Percentiles rank a stretch among this genome's conserved stretches.
phyloP scores from a whole-genome alignment of 2,113 vertebrate species.

The Sinocyclocheilus rhinocerous region DNA sequence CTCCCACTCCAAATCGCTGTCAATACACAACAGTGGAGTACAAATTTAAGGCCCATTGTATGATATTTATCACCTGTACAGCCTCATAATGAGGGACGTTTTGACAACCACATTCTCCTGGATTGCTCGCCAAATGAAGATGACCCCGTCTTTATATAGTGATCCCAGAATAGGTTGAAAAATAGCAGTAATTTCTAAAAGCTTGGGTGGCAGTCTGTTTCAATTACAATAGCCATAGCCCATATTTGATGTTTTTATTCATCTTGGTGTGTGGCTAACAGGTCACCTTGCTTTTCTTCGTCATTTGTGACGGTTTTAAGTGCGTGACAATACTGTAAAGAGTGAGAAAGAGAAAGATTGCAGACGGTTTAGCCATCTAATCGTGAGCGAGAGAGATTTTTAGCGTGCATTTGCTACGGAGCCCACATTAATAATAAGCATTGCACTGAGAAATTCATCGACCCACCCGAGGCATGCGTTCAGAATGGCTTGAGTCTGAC shows the following conservation, averaged over 20 bases:
- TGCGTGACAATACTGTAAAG: neutral
- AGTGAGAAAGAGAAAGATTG: neutral
- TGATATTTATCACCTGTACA: slow-evolving; percentile 35
- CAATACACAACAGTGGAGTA: slow-evolving; percentile 29
- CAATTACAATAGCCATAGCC: slow-evolving; percentile 47
- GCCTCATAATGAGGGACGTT: slow-evolving; percentile 32
- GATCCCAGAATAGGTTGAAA: slow-evolving; percentile 62
- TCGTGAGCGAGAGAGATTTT: neutral
- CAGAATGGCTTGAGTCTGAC: neutral
- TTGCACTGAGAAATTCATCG: slow-evolving; percentile 23
- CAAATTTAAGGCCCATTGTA: slow-evolving; percentile 18
- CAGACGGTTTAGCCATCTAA: neutral
- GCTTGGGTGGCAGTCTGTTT: slow-evolving; percentile 60
- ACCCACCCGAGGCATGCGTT: neutral
- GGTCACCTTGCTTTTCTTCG: slow-evolving; percentile 28
- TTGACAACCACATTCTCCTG: neutral
- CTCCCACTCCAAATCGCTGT: slow-evolving; percentile 27
- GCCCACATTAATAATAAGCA: slow-evolving; percentile 20
- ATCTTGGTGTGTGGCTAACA: neutral
- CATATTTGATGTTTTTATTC: slow-evolving; percentile 30
- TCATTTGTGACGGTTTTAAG: neutral
- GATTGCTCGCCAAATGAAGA: neutral
- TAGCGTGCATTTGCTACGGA: neutral
- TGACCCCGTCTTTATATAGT: slow-evolving; percentile 37
- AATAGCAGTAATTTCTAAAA: slow-evolving; percentile 65